These are phyloP conservation scores for Malurus melanocephalus DNA, from an alignment of 2,113 vertebrate species.

Conservation along the genomic window DNA sequence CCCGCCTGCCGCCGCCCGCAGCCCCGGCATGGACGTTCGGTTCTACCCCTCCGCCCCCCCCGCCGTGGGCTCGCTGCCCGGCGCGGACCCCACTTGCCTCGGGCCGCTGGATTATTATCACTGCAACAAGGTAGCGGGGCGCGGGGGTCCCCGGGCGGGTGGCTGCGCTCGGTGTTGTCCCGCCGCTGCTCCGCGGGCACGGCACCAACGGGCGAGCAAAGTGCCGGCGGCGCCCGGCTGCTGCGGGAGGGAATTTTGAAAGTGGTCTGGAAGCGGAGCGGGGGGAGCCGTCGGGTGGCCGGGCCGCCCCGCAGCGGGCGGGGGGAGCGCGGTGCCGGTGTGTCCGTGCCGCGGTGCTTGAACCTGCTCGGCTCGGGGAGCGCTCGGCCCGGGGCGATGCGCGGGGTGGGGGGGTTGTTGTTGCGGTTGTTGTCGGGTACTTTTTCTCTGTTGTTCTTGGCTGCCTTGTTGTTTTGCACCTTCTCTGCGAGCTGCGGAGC, in stretches of 20 bases:
- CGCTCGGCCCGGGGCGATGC: neutral
- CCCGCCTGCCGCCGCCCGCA: too few relatives aligned
- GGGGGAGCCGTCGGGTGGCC: neutral
- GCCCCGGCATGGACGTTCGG: too few relatives aligned
- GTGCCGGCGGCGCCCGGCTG: neutral
- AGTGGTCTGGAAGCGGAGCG: conserved; percentile 23
- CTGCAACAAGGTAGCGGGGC: conserved; percentile 89
- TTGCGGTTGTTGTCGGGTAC: neutral
- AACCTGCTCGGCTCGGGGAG: neutral
- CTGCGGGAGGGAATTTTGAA: conserved; percentile 67
- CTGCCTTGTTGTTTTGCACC: neutral
- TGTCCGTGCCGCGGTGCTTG: neutral
- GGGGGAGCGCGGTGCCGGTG: neutral
- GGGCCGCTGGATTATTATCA: conserved; percentile 94
- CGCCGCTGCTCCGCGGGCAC: neutral
- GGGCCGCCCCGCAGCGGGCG: neutral
- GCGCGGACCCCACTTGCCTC: conserved; percentile 87
- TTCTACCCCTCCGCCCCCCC: too few relatives aligned
- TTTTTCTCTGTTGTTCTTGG: neutral
- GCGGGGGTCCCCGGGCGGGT: neutral
- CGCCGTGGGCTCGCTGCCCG: too few relatives aligned
- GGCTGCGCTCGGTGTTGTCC: neutral
- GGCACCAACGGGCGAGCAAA: neutral
- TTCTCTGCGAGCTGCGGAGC: too few relatives aligned
- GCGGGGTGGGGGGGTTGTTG: neutral